phyloP scores from a whole-genome alignment of 1,140 invertebrate species.

The Diabrotica virgifera region DNA sequence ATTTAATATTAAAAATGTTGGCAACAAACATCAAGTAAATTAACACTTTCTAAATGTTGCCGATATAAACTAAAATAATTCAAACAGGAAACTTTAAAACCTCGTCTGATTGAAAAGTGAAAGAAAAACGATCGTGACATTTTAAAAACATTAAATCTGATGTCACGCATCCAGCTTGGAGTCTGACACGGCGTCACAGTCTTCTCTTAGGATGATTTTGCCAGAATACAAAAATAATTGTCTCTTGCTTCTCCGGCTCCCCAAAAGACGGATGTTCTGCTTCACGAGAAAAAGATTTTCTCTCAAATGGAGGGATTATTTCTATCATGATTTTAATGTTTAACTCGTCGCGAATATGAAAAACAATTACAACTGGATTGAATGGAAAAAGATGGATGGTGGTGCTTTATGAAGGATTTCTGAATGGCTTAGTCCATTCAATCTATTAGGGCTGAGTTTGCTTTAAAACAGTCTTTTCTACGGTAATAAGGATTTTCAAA shows the following conservation, averaged over 20 bases:
- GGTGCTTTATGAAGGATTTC: no score
- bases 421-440: no score
- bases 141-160: conserved; percentile 3
- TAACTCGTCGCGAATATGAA: neutral
- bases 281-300: conserved; percentile 1
- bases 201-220: neutral
- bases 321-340: neutral
- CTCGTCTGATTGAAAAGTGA: neutral
- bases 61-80: neutral
- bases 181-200: neutral
- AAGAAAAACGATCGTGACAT: neutral
- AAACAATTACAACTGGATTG: neutral
- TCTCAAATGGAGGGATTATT: conserved; percentile 2
- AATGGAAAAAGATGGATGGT: neutral
- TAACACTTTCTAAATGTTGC: no score
- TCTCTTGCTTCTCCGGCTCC: neutral
- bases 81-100: neutral
- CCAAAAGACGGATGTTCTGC: neutral
- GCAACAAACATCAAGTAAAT: no score
- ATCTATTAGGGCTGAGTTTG: no score
- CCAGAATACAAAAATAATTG: neutral
- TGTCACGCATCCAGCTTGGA: neutral
- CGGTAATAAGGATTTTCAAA: no score
- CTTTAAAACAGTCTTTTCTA: no score
- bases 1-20: no score